Base-by-base conservation (phyloP, 2,797 vertebrate genomes). In the Leucoraja ocellata region DNA sequence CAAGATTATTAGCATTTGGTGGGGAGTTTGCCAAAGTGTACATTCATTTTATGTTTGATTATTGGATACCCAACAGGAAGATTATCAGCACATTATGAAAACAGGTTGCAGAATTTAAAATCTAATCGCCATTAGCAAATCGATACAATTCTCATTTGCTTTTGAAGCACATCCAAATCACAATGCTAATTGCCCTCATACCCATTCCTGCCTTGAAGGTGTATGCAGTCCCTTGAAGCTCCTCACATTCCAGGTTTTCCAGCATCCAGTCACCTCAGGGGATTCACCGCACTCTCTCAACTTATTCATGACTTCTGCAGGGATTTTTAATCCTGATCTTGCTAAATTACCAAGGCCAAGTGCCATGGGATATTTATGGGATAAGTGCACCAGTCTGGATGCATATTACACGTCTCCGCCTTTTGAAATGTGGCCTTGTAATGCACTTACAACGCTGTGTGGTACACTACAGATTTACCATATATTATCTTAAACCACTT, bases 401-500 rank as follows among this genome's bases (percentile, higher is more conserved):
- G 63, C 28, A 36, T 68, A 88, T n/a, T 7, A 92, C 76, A 6
- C 76, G 25, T 76, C 73, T 92, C 25, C 25, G 25, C 58, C 36
- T 23, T 92, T 54, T 92, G 90, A 73, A 68, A 88, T 68, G 23
- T 39, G 28, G 90, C 23, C 32, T 76, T 76, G n/a, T 36, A 65
- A 68, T 36, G 61, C 84, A 68, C 84, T 88, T 88, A 88, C 7
- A 18, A 68, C 2, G 9, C 36, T 88, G 84, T 21, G 25, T 36
- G 84, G 65, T 68, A 88, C 63, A 68, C 65, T 32, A 4, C 68
- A 74, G 68, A 13, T 18, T 46, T 23, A 28, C 39, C 71, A 92
- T 92, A 74, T 91, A 88, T 32, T 88, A 88, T 68, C 16, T 23
- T 39, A 76, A 92, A 76, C 23, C 90, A 54, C 90, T 74, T 76